phyloP scores from a whole-genome alignment of 2,797 vertebrate genomes.

The Otus scops region DNA sequence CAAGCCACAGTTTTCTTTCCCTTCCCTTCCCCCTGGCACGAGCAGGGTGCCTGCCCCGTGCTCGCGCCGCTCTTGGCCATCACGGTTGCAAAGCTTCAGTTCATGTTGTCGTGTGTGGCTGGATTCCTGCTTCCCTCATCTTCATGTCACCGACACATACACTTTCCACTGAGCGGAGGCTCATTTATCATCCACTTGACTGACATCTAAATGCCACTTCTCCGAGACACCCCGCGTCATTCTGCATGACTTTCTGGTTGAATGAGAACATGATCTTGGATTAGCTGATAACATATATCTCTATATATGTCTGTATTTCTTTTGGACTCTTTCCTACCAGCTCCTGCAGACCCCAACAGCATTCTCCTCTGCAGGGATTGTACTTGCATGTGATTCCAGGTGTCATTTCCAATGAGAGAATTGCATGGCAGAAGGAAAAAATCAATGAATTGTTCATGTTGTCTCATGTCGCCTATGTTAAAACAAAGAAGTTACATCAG shows the following conservation, averaged over 20 bases:
- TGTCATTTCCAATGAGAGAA: neutral
- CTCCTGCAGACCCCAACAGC: conserved; percentile 8
- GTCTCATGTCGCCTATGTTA: neutral
- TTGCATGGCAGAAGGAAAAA: conserved; percentile 35
- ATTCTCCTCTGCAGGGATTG: conserved; percentile 1
- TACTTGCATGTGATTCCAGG: conserved; percentile 10
- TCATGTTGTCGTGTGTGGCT: neutral
- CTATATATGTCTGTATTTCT: neutral
- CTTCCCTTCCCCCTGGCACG: neutral
- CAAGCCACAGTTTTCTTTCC: neutral
- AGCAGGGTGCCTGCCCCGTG: neutral
- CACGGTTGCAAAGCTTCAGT: neutral
- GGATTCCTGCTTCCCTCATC: neutral
- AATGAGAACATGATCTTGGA: conserved; percentile 58
- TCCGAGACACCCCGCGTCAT: neutral
- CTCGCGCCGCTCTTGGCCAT: rapidly evolving
- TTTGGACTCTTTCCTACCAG: neutral
- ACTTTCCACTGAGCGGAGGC: neutral
- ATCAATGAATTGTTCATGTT: neutral
- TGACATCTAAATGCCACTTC: neutral
- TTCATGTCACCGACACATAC: neutral
- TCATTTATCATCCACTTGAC: neutral
- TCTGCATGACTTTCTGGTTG: conserved; percentile 42
- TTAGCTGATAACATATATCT: neutral
- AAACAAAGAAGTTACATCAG: neutral